Base-by-base conservation (phyloP, 2,888 invertebrate species). In the Automeris io region DNA sequence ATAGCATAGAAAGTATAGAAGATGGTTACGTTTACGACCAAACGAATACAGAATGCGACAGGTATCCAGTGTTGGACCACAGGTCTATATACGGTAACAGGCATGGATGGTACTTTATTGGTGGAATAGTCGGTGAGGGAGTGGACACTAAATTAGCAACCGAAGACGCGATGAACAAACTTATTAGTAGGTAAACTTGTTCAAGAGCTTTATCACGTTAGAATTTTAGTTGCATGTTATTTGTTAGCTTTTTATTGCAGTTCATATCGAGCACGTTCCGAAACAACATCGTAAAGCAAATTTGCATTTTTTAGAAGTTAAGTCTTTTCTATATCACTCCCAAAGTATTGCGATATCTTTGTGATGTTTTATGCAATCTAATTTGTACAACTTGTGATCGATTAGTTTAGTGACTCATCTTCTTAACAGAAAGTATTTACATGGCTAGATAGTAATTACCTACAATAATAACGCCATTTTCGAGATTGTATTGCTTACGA, bases 101-200 rank as follows among this genome's bases (percentile, higher is more conserved):
- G 60, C 91, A 91, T 43, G 95, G 95, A 31, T 96, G 95, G 95
- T 90, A 92, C 71, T 95, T 94, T 90, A 90, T 95, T 37, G 92
- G 94, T 12, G 94, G 94, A 23, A 89, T 95, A 40, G 90, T 92
- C 45, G 95, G 95, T 13, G 89, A 90, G 57, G 90, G 91, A 37
- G 64, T 82, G 8, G 90, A 91, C 62, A 88, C 91, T 6, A 87
- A 87, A 40, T 75, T 88, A 45, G 93, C 94, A 9, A 91, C 93
- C 62, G 87, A 88, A 49, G 88, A 90, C 54, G 94, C 94, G 33
- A 85, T 95, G 86, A 88, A 90, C 54, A 92, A 91, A 88, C 89
- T 95, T 87, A 91, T 91, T 88, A 92, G 93, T 93, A 91, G 91
- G 91, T 91, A 91, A 87, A 85, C 86, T 87, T 87, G 69, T 81